These are phyloP conservation scores for Acanthopagrus latus DNA, from an alignment of 2,797 vertebrate genomes.

Conservation along the genomic window DNA sequence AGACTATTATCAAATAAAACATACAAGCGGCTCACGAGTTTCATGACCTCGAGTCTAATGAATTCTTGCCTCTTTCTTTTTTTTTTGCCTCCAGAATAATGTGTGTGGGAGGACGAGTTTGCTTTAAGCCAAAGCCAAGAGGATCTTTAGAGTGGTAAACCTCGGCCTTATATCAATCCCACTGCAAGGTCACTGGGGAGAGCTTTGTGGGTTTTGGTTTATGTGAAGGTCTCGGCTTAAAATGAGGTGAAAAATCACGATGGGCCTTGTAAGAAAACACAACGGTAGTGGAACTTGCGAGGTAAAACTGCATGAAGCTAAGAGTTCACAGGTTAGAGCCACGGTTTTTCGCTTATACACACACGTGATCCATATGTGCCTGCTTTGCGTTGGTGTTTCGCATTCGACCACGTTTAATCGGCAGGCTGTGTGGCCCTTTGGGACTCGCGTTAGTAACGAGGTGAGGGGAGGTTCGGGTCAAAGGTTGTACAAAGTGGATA, in stretches of 20 bases:
- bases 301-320: conserved; percentile 9
- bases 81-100: neutral
- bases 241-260: conserved; percentile 48
- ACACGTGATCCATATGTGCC: neutral
- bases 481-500: conserved; percentile 51
- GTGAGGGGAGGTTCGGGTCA: conserved; percentile 55
- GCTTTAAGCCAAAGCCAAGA: conserved; percentile 51
- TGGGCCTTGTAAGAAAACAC: conserved; percentile 43
- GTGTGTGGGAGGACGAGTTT: conserved; percentile 36
- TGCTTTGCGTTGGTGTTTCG: conserved; percentile 13
- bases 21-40: neutral
- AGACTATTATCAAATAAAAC: conserved; percentile 7
- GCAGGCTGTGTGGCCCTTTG: conserved; percentile 34
- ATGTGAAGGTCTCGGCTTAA: conserved; percentile 42
- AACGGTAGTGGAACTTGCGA: conserved; percentile 20
- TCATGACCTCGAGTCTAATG: conserved; percentile 21
- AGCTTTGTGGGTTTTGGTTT: conserved; percentile 56
- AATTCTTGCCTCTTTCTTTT: neutral
- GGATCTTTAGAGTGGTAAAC: conserved; percentile 42
- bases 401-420: conserved; percentile 32
- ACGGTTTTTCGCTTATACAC: neutral
- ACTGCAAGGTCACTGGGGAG: conserved; percentile 34
- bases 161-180: conserved; percentile 25
- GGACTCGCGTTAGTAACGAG: conserved; percentile 17
- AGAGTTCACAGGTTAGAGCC: neutral